These are phyloP conservation scores for Pharmacophagus antenor DNA, from an alignment of 2,888 invertebrate species.

Conservation along the genomic window DNA sequence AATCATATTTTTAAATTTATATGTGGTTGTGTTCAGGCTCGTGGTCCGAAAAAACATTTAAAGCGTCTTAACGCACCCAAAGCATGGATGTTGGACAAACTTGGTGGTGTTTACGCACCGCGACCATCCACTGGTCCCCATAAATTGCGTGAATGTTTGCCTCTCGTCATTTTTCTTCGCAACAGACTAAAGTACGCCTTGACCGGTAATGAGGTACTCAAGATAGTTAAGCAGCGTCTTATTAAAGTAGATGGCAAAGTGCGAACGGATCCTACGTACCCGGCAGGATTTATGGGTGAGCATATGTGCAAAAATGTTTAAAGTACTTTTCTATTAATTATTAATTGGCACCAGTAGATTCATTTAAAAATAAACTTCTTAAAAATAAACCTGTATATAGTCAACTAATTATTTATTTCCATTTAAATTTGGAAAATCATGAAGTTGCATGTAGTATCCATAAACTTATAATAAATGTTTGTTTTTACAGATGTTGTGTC, in stretches of 20 bases:
- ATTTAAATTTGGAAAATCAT: too few relatives aligned
- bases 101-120: slow-evolving; percentile 98
- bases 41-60: slow-evolving; percentile 99
- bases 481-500: slow-evolving; percentile 94
- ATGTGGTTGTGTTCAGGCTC: slow-evolving; percentile 84
- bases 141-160: slow-evolving; percentile 97
- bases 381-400: too few relatives aligned
- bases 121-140: slow-evolving; percentile 99
- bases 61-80: slow-evolving; percentile 99
- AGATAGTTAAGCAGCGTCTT: slow-evolving; percentile 98
- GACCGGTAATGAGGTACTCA: slow-evolving; percentile 97
- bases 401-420: too few relatives aligned
- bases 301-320: too few relatives aligned
- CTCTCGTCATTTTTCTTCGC: slow-evolving; percentile 96
- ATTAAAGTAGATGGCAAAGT: slow-evolving; percentile 99
- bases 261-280: slow-evolving; percentile 97
- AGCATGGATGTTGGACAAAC: slow-evolving; percentile 99
- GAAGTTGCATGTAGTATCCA: too few relatives aligned
- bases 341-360: too few relatives aligned
- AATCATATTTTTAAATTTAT: slow-evolving; percentile 7
- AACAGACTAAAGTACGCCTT: slow-evolving; percentile 99
- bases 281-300: slow-evolving; percentile 99
- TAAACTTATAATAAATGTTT: background rate
- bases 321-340: too few relatives aligned
- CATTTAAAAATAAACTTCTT: too few relatives aligned